A percentile compares a stretch with the other conserved stretches of the same genome.
Conservation (phyloP, 2,797 vertebrate genomes). For the Cossypha polioptera region DNA sequence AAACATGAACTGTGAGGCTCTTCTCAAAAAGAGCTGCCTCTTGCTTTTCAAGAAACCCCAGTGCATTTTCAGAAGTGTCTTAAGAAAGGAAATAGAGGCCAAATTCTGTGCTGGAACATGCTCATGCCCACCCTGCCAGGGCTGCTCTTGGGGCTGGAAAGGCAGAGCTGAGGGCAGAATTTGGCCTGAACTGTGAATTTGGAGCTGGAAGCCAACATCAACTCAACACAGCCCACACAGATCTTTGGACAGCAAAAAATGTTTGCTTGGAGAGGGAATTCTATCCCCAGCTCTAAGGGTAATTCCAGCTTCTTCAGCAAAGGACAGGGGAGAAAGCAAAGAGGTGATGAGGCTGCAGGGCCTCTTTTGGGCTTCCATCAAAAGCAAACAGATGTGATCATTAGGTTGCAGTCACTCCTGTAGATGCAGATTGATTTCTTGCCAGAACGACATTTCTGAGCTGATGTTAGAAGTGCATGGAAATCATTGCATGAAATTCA, state of each 20-base stretch:
- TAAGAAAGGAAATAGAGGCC: neutral
- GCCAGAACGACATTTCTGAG: neutral
- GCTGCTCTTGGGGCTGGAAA: neutral
- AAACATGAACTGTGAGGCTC: neutral
- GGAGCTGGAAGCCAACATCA: conserved; percentile 25
- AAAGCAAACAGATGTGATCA: neutral
- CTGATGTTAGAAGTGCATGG: neutral
- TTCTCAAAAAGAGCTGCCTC: neutral
- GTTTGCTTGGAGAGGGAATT: conserved; percentile 1
- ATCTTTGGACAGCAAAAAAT: neutral
- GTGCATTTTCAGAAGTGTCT: neutral
- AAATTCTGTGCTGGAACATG: neutral
- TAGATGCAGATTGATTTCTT: neutral
- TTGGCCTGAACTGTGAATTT: neutral
- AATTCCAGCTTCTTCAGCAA: conserved; percentile 14
- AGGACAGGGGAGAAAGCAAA: neutral
- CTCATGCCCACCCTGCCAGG: neutral
- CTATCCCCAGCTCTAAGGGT: neutral
- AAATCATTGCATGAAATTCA: neutral
- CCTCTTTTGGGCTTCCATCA: neutral
- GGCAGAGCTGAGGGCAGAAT: neutral
- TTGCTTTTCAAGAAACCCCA: neutral
- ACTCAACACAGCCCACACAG: conserved; percentile 34
- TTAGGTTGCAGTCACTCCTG: neutral
- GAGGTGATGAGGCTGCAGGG: neutral